These are phyloP conservation scores for Tricholaema leucomelas DNA, from an alignment of 2,113 vertebrate genomes.

Conservation along the genomic window DNA sequence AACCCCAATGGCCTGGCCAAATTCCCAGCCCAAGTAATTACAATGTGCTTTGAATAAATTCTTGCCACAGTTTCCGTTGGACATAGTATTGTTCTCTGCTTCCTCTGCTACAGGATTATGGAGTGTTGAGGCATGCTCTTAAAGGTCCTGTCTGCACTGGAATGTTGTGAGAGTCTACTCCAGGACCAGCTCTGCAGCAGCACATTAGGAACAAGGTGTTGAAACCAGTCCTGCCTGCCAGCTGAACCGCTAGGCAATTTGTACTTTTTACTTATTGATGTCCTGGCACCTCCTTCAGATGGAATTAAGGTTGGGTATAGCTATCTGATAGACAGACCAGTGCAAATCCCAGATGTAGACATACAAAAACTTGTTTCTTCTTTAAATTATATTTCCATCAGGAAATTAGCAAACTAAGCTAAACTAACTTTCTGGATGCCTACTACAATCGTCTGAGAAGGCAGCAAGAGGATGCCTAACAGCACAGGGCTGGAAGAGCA, in stretches of 20 bases:
- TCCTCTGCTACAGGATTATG: slow-evolving; percentile 33
- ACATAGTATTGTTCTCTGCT: slow-evolving; percentile 48
- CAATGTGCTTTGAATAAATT: slow-evolving; percentile 44
- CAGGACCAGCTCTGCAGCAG: not conserved
- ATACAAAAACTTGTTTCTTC: not conserved
- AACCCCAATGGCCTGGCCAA: slow-evolving; percentile 50
- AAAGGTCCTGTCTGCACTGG: slow-evolving; percentile 3
- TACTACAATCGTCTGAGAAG: not conserved
- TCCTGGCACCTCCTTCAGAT: slow-evolving; percentile 37
- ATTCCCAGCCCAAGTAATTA: slow-evolving; percentile 37
- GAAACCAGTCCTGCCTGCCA: slow-evolving; percentile 43
- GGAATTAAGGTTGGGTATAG: not conserved
- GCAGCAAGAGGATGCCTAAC: not conserved
- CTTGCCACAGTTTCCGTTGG: slow-evolving; percentile 56
- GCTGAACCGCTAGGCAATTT: slow-evolving; percentile 47
- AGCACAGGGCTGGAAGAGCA: not conserved
- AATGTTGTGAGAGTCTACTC: not conserved
- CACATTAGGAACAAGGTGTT: not conserved
- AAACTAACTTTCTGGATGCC: not conserved
- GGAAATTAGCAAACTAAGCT: slow-evolving; percentile 6
- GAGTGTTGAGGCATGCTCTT: not conserved
- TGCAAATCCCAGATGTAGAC: not conserved
- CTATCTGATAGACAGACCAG: not conserved
- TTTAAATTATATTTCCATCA: not conserved
- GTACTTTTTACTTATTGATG: slow-evolving; percentile 54